phyloP scores from a whole-genome alignment of 2,888 invertebrate species.

The Nomada ferruginata region DNA sequence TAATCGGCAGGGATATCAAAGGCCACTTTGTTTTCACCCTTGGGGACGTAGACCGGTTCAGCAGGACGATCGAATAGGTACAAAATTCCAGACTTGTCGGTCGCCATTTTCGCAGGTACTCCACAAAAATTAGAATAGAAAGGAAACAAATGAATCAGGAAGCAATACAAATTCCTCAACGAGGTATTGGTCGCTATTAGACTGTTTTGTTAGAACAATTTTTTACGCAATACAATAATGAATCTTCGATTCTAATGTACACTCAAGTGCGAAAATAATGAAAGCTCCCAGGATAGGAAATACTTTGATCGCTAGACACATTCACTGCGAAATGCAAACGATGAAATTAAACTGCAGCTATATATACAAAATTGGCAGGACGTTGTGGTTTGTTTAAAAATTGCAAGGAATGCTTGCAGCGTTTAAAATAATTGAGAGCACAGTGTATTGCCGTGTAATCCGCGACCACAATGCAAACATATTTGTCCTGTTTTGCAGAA shows the following conservation, averaged over 20 bases:
- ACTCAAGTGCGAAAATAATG: not conserved
- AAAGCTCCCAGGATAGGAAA: not conserved
- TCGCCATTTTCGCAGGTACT: conserved; percentile 36
- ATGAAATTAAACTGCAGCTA: conserved; percentile 7
- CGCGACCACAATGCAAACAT: conserved; percentile 20
- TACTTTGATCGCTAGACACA: not conserved
- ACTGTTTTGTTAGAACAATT: not conserved
- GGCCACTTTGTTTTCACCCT: conserved; percentile 87
- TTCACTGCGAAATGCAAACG: too few species aligned
- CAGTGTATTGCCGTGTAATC: not conserved
- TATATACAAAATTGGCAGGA: conserved; percentile 56
- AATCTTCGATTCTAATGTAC: not conserved
- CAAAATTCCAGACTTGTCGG: conserved; percentile 69
- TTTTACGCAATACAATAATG: not conserved
- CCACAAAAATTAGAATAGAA: not conserved
- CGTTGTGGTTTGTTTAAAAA: conserved; percentile 30
- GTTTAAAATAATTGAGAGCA: too few species aligned
- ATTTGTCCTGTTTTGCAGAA: conserved; percentile 61
- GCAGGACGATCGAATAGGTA: conserved; percentile 90
- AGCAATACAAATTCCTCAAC: not conserved
- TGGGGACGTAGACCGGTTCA: conserved; percentile 91
- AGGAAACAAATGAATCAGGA: not conserved
- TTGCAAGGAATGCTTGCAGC: conserved; percentile 42
- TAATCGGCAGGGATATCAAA: conserved; percentile 88
- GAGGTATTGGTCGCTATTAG: not conserved